phyloP scores from a whole-genome alignment of 2,888 invertebrate species.

The Ornithoptera alexandrae region DNA sequence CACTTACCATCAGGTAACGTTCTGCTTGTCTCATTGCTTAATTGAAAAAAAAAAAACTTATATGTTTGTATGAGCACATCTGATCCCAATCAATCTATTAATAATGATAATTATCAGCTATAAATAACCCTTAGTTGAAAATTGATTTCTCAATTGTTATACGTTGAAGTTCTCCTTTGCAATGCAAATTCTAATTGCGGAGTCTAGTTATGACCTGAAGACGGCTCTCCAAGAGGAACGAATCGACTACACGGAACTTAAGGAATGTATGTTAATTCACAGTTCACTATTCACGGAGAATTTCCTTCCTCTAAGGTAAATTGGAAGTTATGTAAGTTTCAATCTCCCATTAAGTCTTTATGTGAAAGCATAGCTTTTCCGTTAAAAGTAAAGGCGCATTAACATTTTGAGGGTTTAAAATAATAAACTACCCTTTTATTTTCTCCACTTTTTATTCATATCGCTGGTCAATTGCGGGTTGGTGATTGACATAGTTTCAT shows the following conservation, averaged over 20 bases:
- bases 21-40: too few species aligned
- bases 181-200: conserved; percentile 29
- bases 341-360: neutral
- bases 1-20: too few species aligned
- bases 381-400: neutral
- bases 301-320: conserved; percentile 27
- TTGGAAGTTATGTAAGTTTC: conserved; percentile 2
- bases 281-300: conserved; percentile 37
- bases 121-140: neutral
- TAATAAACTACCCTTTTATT: too few species aligned
- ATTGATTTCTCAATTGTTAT: conserved; percentile 10
- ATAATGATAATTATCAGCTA: neutral
- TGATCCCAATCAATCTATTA: neutral
- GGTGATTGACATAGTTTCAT: too few species aligned
- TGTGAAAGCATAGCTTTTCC: neutral
- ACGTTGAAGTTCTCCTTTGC: conserved; percentile 23
- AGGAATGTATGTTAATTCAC: conserved; percentile 43
- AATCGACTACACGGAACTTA: conserved; percentile 20
- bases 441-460: too few species aligned
- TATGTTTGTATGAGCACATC: too few species aligned
- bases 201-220: conserved; percentile 23
- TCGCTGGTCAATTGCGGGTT: too few species aligned
- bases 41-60: too few species aligned
- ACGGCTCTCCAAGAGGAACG: conserved; percentile 11
- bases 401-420: neutral